These are phyloP conservation scores for Drosophila siamana DNA, from an alignment of 2,888 invertebrate species.

Conservation along the genomic window DNA sequence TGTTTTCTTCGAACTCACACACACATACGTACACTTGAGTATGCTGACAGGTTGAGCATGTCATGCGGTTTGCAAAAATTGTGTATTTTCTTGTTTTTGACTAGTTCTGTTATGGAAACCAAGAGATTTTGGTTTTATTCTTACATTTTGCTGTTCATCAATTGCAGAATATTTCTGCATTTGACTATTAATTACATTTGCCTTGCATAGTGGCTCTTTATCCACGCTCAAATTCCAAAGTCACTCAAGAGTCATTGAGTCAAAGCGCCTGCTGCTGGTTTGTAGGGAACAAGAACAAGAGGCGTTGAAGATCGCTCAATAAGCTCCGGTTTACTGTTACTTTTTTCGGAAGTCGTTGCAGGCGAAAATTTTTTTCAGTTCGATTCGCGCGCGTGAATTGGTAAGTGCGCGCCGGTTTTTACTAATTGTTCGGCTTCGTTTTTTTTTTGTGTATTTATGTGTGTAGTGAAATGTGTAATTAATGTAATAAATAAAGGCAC, in stretches of 20 bases:
- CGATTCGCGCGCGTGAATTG: neutral
- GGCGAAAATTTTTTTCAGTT: neutral
- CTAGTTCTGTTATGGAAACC: constrained; percentile 16
- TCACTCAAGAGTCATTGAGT: neutral
- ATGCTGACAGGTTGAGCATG: constrained; percentile 68
- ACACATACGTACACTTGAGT: constrained; percentile 23
- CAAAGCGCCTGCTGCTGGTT: neutral
- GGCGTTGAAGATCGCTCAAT: no score
- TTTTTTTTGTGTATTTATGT: neutral
- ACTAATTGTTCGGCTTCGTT: neutral
- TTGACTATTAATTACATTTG: constrained; percentile 7
- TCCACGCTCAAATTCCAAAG: neutral
- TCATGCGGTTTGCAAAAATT: constrained; percentile 61
- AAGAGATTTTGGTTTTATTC: constrained; percentile 39
- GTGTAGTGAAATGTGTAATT: neutral
- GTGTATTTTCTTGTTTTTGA: constrained; percentile 26
- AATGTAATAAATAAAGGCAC: neutral
- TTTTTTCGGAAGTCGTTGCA: neutral
- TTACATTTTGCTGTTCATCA: neutral
- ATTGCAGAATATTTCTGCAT: neutral
- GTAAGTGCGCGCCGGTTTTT: neutral
- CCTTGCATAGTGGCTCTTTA: neutral
- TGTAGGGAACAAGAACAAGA: neutral
- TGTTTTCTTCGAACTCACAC: constrained; percentile 32
- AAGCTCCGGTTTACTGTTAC: neutral